These are phyloP conservation scores for Engystomops pustulosus DNA, from an alignment of 2,113 vertebrate genomes.

Conservation along the genomic window DNA sequence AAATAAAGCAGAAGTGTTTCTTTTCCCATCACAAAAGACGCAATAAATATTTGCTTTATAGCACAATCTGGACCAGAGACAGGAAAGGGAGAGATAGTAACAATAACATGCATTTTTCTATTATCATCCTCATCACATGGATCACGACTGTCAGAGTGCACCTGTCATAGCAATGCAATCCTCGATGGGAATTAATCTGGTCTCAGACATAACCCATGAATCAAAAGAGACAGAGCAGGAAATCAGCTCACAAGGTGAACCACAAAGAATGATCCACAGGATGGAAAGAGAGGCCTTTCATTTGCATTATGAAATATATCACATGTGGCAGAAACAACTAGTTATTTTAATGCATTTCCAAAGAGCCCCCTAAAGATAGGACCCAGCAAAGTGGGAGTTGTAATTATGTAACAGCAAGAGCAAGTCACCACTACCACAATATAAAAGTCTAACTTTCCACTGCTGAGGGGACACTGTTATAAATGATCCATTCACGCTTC, in stretches of 20 bases:
- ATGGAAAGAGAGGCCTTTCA: background rate
- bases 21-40: slow-evolving; percentile 30
- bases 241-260: slow-evolving; percentile 35
- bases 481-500: background rate
- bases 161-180: slow-evolving; percentile 45
- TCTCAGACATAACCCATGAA: slow-evolving; percentile 22
- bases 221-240: slow-evolving; percentile 33
- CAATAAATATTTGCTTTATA: slow-evolving; percentile 50
- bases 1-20: slow-evolving; percentile 35
- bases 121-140: slow-evolving; percentile 48
- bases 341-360: background rate
- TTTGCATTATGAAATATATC: background rate
- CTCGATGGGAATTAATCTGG: slow-evolving; percentile 44
- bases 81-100: slow-evolving; percentile 22
- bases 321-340: background rate
- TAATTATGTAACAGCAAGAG: background rate
- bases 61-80: slow-evolving; percentile 11
- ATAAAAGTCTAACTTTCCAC: background rate
- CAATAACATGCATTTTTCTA: slow-evolving; percentile 45
- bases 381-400: background rate
- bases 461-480: background rate
- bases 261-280: background rate
- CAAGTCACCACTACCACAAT: too few species aligned
- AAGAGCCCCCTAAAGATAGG: background rate
- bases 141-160: slow-evolving; percentile 25